Percentiles rank a stretch among this genome's conserved stretches.
Evolutionary conservation across 2,113 vertebrate genomes (phyloP).

Genomic region (Camarhynchus parvulus): DNA sequence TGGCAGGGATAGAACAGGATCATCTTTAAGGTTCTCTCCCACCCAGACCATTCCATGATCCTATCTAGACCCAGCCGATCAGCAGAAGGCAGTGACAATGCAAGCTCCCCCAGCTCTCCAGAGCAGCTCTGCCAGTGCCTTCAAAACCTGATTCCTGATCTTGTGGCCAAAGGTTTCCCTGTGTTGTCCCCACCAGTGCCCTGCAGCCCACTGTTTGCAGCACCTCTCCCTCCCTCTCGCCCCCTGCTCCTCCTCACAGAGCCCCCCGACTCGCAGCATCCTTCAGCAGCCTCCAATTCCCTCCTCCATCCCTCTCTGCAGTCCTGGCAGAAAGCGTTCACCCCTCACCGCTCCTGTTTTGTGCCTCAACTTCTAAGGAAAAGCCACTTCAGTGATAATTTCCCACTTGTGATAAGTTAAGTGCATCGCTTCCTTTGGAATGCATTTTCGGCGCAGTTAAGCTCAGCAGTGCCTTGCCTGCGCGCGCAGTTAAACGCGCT

Average conservation of each 20-base stretch:
- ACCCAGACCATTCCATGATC: background rate
- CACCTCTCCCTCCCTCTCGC: accelerated
- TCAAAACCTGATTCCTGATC: background rate
- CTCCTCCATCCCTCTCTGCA: background rate
- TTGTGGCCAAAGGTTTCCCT: background rate
- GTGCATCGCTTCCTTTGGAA: constrained; percentile 73
- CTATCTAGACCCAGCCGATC: accelerated
- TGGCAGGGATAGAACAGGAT: background rate
- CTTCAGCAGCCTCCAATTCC: background rate
- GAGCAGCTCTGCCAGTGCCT: background rate
- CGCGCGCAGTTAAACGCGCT: constrained; percentile 62
- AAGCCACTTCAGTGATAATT: constrained; percentile 74
- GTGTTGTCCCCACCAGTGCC: accelerated
- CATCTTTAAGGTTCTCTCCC: background rate
- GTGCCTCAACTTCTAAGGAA: constrained; percentile 52
- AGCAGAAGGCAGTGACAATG: background rate
- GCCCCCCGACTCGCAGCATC: background rate
- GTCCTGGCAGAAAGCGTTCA: background rate
- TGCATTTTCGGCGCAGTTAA: constrained; percentile 73
- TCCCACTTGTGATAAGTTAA: constrained; percentile 78
- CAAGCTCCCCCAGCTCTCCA: background rate
- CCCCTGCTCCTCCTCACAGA: background rate
- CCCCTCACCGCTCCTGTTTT: constrained; percentile 32
- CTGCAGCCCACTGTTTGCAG: background rate
- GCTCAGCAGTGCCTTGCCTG: constrained; percentile 70